Base-by-base conservation (phyloP, 1,140 invertebrate species). In the Cheumatopsyche charites region DNA sequence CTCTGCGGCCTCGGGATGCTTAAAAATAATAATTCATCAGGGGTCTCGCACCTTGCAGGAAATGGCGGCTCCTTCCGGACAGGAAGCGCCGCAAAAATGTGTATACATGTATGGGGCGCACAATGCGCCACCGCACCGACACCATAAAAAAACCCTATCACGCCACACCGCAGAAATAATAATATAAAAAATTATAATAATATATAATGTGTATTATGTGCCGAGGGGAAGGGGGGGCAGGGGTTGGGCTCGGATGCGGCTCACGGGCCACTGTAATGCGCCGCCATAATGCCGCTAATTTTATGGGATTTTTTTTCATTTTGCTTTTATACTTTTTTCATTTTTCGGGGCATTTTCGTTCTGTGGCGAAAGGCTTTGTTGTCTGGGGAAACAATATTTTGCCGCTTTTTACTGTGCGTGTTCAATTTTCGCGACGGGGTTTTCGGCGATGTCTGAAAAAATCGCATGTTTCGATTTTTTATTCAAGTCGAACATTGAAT, bases 21-120 rank as follows among this genome's bases (percentile, higher is more conserved):
- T 45, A 62, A 71, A 70, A 71, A 71, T 71, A 71, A 71, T 62
- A 71, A 63, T 71, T 71, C 69, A 71, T 71, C 62, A 63, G 29
- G 52, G 45, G 9, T 52, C 62, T 65, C 70, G 62, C 70, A 72
- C 70, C 70, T 72, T 72, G 70, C 70, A 55, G 70, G 70, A 72
- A 72, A 72, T 72, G 70, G 70, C 45, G 61, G 62, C 62, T 55
- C 23, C 70, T 66, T 72, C 70, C 70, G 70, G 70, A 52, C 62
- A 65, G 70, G 70, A 72, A 72, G 70, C 41, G 70, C 49, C 70
- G 62, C 62, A 67, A 72, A 67, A 72, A 36, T 36, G 29, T 36
- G 49, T 66, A 65, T 66, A 61, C 21, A 49, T 65, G 63, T 36
- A 36, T 36, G 42, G 66, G 62, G 47, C 63, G 21, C 26, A 67